A percentile compares a stretch with the other conserved stretches of the same genome.
Conservation (phyloP, 2,888 invertebrate genomes). For the Agrotis ipsilon region DNA sequence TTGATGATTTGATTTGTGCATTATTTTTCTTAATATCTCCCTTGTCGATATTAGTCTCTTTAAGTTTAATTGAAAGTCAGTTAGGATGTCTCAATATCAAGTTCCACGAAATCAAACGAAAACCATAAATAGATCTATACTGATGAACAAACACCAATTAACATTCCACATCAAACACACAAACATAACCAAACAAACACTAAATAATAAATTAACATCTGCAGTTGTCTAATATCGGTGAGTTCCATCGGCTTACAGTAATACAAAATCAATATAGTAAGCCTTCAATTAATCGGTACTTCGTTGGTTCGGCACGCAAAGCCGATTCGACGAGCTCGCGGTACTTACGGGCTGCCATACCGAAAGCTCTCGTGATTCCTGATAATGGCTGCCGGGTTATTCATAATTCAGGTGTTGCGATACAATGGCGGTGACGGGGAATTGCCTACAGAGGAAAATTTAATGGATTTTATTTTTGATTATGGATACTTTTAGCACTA, state of each 20-base stretch:
- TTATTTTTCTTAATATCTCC: too few species aligned
- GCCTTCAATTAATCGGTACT: slow-evolving; percentile 84
- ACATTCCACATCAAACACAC: slow-evolving; percentile 59
- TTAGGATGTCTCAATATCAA: background rate
- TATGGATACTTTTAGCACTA: too few species aligned
- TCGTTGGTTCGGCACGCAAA: slow-evolving; percentile 68
- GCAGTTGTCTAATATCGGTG: slow-evolving; percentile 78
- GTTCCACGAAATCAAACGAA: background rate
- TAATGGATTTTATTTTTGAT: slow-evolving; percentile 11
- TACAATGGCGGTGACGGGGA: slow-evolving; percentile 34
- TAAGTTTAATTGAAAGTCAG: too few species aligned
- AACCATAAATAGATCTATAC: background rate
- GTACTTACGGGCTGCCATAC: slow-evolving; percentile 66
- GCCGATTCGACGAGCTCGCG: slow-evolving; percentile 73
- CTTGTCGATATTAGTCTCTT: too few species aligned
- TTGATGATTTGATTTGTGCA: background rate
- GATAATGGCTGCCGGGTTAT: slow-evolving; percentile 75
- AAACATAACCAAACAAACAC: slow-evolving; percentile 64
- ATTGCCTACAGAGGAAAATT: slow-evolving; percentile 14
- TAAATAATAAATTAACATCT: slow-evolving; percentile 80
- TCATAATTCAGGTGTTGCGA: slow-evolving; percentile 65
- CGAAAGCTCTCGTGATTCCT: slow-evolving; percentile 69
- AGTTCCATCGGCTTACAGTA: slow-evolving; percentile 82
- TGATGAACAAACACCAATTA: slow-evolving; percentile 29
- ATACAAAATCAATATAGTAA: slow-evolving; percentile 89